These are phyloP conservation scores for Ochotona curzoniae DNA, from an alignment of 2,113 vertebrate species.

Conservation along the genomic window DNA sequence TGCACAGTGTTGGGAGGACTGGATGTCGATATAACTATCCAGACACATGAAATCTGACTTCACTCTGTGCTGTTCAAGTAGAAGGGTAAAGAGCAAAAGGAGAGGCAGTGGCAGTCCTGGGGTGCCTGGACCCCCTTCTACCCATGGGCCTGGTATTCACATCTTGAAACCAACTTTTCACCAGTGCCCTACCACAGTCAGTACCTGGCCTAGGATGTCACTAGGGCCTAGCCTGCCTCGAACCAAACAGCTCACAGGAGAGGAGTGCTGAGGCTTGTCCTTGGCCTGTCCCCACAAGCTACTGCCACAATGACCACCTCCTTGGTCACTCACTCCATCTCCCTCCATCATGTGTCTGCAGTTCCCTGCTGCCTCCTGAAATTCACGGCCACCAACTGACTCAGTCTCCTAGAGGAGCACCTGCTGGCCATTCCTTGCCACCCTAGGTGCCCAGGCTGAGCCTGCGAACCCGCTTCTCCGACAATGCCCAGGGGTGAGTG, in stretches of 20 bases:
- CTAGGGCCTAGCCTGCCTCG: no score
- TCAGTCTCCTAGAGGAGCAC: background rate
- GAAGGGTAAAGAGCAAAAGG: background rate
- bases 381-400: no score
- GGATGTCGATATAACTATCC: background rate
- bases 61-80: background rate
- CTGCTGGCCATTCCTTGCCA: background rate
- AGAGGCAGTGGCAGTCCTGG: background rate
- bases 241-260: background rate
- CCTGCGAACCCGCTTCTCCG: background rate
- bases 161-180: background rate
- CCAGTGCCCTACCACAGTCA: background rate
- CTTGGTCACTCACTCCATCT: background rate
- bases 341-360: background rate
- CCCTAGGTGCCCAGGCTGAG: background rate
- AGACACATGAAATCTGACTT: background rate
- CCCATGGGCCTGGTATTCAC: background rate
- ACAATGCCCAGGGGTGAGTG: background rate
- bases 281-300: background rate
- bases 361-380: no score
- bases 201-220: background rate
- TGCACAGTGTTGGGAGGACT: background rate
- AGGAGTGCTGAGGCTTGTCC: slow-evolving; percentile 55
- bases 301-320: background rate
- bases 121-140: no score